phyloP scores from a whole-genome alignment of 1,140 invertebrate species.

The Drosophila insularis region DNA sequence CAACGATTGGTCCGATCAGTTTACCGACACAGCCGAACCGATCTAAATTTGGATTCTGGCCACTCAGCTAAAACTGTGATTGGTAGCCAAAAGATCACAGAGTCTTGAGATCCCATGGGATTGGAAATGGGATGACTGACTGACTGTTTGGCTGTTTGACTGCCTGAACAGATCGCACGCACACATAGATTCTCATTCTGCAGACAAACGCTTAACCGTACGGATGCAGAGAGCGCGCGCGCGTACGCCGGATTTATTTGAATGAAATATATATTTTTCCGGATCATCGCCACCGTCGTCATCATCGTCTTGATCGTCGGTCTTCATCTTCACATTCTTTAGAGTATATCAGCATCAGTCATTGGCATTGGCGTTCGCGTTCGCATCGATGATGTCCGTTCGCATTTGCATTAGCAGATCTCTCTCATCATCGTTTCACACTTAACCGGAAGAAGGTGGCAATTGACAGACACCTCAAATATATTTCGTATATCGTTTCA shows the following conservation, averaged over 20 bases:
- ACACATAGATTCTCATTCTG: slow-evolving; percentile 51
- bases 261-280: neutral
- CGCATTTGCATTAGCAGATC: slow-evolving; percentile 5
- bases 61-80: slow-evolving; percentile 40
- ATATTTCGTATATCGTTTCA: slow-evolving; percentile 33
- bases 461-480: slow-evolving; percentile 68
- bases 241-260: slow-evolving; percentile 13
- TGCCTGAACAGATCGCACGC: neutral
- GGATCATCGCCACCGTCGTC: neutral
- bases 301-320: too few relatives aligned
- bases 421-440: slow-evolving; percentile 56
- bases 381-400: neutral
- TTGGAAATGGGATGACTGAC: slow-evolving; percentile 35
- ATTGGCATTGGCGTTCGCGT: neutral
- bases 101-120: neutral
- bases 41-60: slow-evolving; percentile 66
- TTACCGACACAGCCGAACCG: neutral
- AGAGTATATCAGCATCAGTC: neutral
- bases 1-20: slow-evolving; percentile 17
- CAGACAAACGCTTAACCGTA: slow-evolving; percentile 61
- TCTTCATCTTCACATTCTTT: neutral
- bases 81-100: slow-evolving; percentile 28
- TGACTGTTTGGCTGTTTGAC: neutral
- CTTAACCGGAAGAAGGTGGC: slow-evolving; percentile 69
- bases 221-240: slow-evolving; percentile 51